phyloP scores from a whole-genome alignment of 2,888 invertebrate species.

The Tetragonula carbonaria region DNA sequence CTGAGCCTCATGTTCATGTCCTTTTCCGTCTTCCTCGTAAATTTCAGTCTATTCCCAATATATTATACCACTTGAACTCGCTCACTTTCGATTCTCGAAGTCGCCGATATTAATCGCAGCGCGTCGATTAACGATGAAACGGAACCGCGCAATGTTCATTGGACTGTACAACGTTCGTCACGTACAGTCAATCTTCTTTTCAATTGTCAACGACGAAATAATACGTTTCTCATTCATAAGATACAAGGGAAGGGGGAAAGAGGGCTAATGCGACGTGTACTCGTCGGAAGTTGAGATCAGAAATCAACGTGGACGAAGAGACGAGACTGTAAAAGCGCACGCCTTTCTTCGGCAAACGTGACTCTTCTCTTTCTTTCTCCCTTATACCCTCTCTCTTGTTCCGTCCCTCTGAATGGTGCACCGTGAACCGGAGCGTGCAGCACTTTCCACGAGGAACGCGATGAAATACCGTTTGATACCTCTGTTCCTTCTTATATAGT shows the following conservation, averaged over 20 bases:
- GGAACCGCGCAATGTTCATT: constrained; percentile 20
- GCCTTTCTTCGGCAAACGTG: constrained; percentile 47
- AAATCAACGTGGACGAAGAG: constrained; percentile 7
- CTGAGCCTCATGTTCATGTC: constrained; percentile 44
- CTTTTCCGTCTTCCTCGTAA: not conserved
- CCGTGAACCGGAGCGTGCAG: constrained; percentile 69
- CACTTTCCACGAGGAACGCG: constrained; percentile 63
- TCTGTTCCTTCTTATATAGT: not conserved
- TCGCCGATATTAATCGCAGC: constrained; percentile 26
- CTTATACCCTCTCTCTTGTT: constrained; percentile 42
- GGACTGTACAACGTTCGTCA: not conserved
- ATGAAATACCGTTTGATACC: constrained; percentile 50
- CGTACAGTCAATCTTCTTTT: not conserved
- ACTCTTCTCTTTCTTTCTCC: constrained; percentile 39
- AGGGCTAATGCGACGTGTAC: not conserved
- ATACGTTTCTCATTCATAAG: not conserved
- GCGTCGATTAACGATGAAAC: constrained; percentile 24
- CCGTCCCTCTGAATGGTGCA: constrained; percentile 61
- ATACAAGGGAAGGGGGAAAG: not conserved
- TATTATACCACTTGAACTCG: constrained; percentile 42
- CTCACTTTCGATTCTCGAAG: constrained; percentile 19
- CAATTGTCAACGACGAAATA: not conserved
- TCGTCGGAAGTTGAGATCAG: not conserved
- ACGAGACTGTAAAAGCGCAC: constrained; percentile 34
- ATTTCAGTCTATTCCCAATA: constrained; percentile 23